Percentiles rank a stretch among this genome's conserved stretches.
Conservation (phyloP, 2,113 vertebrate species). For the Hipposideros armiger region DNA sequence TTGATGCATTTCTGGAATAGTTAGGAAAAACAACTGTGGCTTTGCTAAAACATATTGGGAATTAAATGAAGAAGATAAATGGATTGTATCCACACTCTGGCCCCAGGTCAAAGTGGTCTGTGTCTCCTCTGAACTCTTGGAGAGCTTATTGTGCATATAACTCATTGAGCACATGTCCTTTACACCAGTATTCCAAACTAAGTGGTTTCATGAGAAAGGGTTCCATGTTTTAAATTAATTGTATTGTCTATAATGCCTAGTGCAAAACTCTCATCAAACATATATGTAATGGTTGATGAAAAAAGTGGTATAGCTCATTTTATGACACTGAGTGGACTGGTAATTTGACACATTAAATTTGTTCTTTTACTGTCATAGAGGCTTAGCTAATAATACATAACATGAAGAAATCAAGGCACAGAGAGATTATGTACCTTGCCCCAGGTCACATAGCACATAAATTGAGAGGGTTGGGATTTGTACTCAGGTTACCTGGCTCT, state of each 20-base stretch:
- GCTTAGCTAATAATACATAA: not conserved
- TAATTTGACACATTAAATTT: not conserved
- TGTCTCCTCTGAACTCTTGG: not conserved
- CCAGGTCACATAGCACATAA: not conserved
- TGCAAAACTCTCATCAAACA: not conserved
- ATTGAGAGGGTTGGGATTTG: not conserved
- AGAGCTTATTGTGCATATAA: not conserved
- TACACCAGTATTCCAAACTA: not conserved
- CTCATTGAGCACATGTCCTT: not conserved
- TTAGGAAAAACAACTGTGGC: not conserved
- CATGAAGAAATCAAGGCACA: not conserved
- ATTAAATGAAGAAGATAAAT: constrained; percentile 21
- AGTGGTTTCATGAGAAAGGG: not conserved
- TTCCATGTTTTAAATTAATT: not conserved
- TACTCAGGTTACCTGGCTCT: not conserved
- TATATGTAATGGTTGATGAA: not conserved
- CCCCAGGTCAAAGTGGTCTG: not conserved
- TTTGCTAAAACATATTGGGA: not conserved
- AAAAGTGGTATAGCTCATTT: not conserved
- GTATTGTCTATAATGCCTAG: not conserved
- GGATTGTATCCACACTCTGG: not conserved
- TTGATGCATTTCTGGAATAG: not conserved
- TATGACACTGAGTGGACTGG: not conserved
- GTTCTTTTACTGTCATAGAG: not conserved
- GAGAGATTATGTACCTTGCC: not conserved